Percentiles rank a stretch among this genome's conserved stretches.
Conservation (phyloP, 1,140 invertebrate species). For the Philopotamus ludificatus region DNA sequence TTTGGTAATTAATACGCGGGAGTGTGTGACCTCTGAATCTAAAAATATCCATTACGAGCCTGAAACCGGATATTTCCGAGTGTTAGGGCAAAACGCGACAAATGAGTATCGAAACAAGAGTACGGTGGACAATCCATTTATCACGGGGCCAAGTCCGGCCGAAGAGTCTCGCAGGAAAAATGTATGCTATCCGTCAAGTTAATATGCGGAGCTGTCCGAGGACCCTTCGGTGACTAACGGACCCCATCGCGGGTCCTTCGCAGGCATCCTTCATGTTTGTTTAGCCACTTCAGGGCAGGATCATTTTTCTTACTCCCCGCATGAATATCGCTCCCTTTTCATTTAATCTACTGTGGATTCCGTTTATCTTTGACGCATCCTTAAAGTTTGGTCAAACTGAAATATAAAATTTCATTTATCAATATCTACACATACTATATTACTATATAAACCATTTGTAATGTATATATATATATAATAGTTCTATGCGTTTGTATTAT, state of each 20-base stretch:
- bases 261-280: constrained; percentile 37
- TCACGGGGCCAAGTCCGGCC: constrained; percentile 19
- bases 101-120: neutral
- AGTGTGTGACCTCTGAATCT: neutral
- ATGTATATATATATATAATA: no score
- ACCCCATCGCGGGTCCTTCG: neutral
- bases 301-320: constrained; percentile 29
- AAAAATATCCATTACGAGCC: constrained; percentile 13
- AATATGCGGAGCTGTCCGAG: constrained; percentile 32
- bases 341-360: neutral
- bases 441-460: no score
- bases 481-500: no score
- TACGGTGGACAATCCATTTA: constrained; percentile 28
- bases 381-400: no score
- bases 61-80: constrained; percentile 9
- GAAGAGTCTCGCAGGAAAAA: constrained; percentile 24
- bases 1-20: constrained; percentile 8
- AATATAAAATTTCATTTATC: no score
- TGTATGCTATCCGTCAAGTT: constrained; percentile 39
- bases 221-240: constrained; percentile 4
- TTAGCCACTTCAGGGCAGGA: constrained; percentile 17
- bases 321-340: neutral
- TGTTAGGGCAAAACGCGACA: neutral
- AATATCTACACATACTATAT: no score
- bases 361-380: no score